A percentile compares a stretch with the other conserved stretches of the same genome.
Evolutionary conservation across 2,113 vertebrate genomes (phyloP).

Genomic region (Morone chrysops): DNA sequence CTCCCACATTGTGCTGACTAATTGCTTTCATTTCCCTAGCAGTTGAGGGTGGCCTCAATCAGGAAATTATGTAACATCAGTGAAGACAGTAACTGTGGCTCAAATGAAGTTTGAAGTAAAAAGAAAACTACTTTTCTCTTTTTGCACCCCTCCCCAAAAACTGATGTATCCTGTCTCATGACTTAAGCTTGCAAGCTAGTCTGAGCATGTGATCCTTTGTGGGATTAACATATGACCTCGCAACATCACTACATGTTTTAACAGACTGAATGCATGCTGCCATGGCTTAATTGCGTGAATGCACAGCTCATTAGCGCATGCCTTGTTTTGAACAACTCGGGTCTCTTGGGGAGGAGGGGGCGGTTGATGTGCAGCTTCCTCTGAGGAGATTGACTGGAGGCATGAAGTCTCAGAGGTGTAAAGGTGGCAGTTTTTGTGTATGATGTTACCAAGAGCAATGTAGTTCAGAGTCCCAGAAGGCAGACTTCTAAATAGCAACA

Average conservation of each 20-base stretch:
- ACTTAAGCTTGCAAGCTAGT: background rate
- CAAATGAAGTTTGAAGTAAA: background rate
- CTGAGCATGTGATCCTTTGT: slow-evolving; percentile 43
- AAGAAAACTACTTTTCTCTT: background rate
- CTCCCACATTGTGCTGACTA: background rate
- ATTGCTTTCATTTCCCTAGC: background rate
- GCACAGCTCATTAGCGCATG: slow-evolving; percentile 23
- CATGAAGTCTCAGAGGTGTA: slow-evolving; percentile 9
- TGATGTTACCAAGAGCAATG: slow-evolving; percentile 28
- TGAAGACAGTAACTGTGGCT: background rate
- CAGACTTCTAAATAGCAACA: background rate
- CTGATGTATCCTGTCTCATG: background rate
- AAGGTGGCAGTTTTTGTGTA: background rate
- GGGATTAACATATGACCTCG: slow-evolving; percentile 18
- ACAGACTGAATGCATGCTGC: background rate
- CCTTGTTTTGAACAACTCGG: slow-evolving; percentile 10
- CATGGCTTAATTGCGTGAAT: background rate
- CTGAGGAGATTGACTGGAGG: slow-evolving; percentile 1
- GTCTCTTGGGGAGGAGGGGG: background rate
- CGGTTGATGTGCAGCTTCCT: background rate
- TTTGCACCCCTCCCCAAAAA: background rate
- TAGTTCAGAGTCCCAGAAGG: slow-evolving; percentile 10
- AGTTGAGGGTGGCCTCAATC: background rate
- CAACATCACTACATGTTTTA: background rate
- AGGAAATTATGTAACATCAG: background rate